phyloP scores from a whole-genome alignment of 2,888 invertebrate species.

The Zygaena filipendulae region DNA sequence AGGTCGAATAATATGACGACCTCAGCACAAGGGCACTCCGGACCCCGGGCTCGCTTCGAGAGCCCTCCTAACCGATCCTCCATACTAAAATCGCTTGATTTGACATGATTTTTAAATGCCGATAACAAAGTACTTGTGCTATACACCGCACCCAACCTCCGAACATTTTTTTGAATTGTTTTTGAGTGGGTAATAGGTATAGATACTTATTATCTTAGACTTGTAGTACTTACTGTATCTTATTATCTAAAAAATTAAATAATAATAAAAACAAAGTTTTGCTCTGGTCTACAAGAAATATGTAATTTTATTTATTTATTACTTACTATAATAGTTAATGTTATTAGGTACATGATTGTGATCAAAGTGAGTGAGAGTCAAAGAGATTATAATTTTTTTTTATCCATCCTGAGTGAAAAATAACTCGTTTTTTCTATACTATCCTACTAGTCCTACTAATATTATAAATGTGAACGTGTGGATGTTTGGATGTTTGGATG shows the following conservation, averaged over 20 bases:
- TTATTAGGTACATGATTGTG: too few relatives aligned
- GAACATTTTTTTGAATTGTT: neutral
- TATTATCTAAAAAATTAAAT: neutral
- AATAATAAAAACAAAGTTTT: neutral
- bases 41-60: constrained; percentile 38
- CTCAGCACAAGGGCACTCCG: constrained; percentile 45
- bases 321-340: too few relatives aligned
- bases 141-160: neutral
- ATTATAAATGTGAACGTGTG: too few relatives aligned
- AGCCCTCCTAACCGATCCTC: constrained; percentile 39
- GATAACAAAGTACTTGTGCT: constrained; percentile 33
- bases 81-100: constrained; percentile 62
- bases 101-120: constrained; percentile 64
- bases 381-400: too few relatives aligned
- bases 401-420: too few relatives aligned
- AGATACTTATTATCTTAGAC: neutral
- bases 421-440: too few relatives aligned
- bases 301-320: too few relatives aligned
- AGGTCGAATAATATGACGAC: constrained; percentile 64
- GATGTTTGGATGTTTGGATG: too few relatives aligned
- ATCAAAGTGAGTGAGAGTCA: too few relatives aligned
- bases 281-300: too few relatives aligned
- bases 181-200: neutral
- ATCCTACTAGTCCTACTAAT: too few relatives aligned
- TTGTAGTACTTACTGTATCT: too few relatives aligned